Conservation (phyloP, 2,113 vertebrate species). For the Syngnathus typhle region DNA sequence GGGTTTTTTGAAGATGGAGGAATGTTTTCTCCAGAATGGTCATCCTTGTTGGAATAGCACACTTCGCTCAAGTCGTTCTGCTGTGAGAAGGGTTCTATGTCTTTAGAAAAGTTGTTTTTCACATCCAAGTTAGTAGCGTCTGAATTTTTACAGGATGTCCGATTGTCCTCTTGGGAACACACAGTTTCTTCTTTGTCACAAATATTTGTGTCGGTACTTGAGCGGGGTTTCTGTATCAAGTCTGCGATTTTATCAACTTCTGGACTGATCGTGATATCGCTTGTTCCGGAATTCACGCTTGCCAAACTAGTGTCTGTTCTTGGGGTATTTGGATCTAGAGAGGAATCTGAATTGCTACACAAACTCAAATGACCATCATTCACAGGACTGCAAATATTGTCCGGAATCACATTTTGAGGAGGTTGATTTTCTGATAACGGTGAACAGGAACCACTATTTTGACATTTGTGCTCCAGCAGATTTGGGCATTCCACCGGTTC, state of each 20-base stretch:
- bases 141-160: background rate
- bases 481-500: slow-evolving; percentile 11
- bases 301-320: background rate
- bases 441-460: slow-evolving; percentile 13
- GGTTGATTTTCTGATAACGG: slow-evolving; percentile 11
- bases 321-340: slow-evolving; percentile 28
- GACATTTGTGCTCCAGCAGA: slow-evolving; percentile 5
- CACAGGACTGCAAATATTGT: slow-evolving; percentile 1
- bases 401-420: slow-evolving; percentile 15
- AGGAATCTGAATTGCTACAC: slow-evolving; percentile 36
- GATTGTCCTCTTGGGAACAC: slow-evolving; percentile 1
- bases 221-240: slow-evolving; percentile 6
- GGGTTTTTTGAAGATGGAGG: slow-evolving; percentile 8
- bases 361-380: slow-evolving; percentile 21
- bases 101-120: slow-evolving; percentile 27
- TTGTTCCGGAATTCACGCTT: background rate
- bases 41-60: background rate
- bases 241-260: slow-evolving; percentile 24
- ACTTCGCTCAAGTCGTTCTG: slow-evolving; percentile 5
- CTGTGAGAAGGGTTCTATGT: slow-evolving; percentile 32
- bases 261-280: slow-evolving; percentile 9
- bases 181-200: slow-evolving; percentile 3
- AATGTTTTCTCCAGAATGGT: background rate
- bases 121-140: slow-evolving; percentile 4
- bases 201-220: background rate